Conservation (phyloP, 2,888 invertebrate genomes). For the Sympetrum striolatum region DNA sequence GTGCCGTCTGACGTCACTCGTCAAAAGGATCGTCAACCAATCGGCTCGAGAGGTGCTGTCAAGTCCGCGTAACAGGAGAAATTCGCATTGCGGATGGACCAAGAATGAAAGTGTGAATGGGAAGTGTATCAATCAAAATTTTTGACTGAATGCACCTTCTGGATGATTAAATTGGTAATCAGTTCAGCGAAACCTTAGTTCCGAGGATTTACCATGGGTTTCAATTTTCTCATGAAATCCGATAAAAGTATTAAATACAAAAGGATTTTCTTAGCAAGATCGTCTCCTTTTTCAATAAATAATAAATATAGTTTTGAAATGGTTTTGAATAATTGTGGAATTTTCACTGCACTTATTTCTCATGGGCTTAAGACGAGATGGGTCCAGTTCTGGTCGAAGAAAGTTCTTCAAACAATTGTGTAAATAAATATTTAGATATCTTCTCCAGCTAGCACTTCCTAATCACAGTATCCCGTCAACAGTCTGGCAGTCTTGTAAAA, state of each 20-base stretch:
- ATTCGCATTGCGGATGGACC: conserved; percentile 15
- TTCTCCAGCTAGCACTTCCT: no score
- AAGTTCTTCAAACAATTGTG: neutral
- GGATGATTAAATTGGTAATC: no score
- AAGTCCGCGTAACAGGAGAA: neutral
- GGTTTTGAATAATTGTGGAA: neutral
- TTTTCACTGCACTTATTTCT: neutral
- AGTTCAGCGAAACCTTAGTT: no score
- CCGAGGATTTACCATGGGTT: no score
- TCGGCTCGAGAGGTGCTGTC: neutral
- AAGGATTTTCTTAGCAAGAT: neutral
- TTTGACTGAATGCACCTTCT: no score
- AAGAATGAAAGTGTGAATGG: neutral
- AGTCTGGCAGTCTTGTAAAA: no score
- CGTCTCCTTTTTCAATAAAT: neutral
- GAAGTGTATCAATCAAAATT: no score
- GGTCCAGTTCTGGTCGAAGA: neutral
- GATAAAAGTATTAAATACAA: no score
- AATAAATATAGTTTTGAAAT: neutral
- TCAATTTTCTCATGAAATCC: no score
- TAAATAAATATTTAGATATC: no score
- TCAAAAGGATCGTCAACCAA: neutral
- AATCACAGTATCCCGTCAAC: no score
- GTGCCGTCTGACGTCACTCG: conserved; percentile 24
- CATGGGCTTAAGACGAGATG: neutral